phyloP scores from a whole-genome alignment of 2,113 vertebrate species.

The Erpornis zantholeuca region DNA sequence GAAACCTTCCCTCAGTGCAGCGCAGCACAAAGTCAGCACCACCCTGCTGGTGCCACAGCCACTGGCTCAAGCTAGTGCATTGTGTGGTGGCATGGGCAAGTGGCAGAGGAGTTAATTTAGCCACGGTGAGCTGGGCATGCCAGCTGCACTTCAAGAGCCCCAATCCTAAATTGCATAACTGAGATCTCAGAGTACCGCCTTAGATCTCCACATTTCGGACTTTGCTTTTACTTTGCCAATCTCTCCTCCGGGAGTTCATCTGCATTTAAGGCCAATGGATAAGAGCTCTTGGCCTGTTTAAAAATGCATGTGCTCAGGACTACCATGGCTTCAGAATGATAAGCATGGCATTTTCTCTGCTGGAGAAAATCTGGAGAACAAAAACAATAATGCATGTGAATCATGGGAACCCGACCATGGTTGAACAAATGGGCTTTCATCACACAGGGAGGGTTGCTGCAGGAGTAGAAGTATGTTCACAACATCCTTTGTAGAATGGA shows the following conservation, averaged over 20 bases:
- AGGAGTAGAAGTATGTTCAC: neutral
- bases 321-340: neutral
- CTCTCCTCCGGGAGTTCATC: neutral
- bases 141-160: neutral
- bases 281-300: neutral
- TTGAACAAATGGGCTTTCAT: neutral
- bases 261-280: neutral
- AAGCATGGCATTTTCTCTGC: neutral
- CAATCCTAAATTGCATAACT: neutral
- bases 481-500: neutral
- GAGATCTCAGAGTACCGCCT: neutral
- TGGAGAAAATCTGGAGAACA: neutral
- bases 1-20: neutral
- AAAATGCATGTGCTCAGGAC: neutral
- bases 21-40: neutral
- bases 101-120: neutral
- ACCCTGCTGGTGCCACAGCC: neutral
- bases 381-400: accelerated
- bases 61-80: neutral
- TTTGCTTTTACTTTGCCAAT: neutral
- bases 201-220: neutral
- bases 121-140: neutral
- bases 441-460: neutral
- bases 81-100: neutral
- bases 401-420: neutral